These are phyloP conservation scores for Eupithecia dodoneata DNA, from an alignment of 2,888 invertebrate genomes.

Conservation along the genomic window DNA sequence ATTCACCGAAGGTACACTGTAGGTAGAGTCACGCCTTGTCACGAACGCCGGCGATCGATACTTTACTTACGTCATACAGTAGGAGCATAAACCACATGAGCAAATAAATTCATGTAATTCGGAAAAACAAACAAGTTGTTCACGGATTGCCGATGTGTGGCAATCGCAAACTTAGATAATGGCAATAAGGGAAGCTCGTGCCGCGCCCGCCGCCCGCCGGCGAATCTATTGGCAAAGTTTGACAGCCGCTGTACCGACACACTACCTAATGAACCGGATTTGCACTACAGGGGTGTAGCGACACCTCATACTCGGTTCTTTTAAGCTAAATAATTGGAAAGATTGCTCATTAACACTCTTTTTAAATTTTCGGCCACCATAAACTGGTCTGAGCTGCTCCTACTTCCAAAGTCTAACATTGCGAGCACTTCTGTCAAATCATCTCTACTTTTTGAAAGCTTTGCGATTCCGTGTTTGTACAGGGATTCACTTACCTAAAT, in stretches of 20 bases:
- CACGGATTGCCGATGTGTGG: constrained; percentile 37
- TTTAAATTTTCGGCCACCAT: background rate
- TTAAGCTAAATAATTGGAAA: background rate
- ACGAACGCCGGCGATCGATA: constrained; percentile 9
- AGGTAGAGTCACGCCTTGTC: constrained; percentile 13
- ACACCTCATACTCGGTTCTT: background rate
- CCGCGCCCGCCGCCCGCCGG: constrained; percentile 13
- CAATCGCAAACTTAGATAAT: constrained; percentile 51
- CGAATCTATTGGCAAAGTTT: constrained; percentile 56
- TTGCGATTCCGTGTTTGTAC: background rate
- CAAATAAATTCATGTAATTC: constrained; percentile 27
- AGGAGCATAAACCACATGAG: constrained; percentile 17
- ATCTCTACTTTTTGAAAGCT: background rate
- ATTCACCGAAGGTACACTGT: background rate
- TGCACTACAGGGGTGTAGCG: constrained; percentile 5
- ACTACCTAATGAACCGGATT: constrained; percentile 19
- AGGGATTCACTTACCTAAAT: background rate
- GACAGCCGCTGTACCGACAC: constrained; percentile 49
- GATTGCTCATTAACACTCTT: background rate
- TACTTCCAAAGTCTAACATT: background rate
- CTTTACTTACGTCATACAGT: constrained; percentile 11
- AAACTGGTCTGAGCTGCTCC: background rate
- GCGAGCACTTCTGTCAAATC: background rate
- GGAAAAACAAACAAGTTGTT: constrained; percentile 42
- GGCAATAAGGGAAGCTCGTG: constrained; percentile 39